phyloP scores from a whole-genome alignment of 1,140 invertebrate genomes.

The Drosophila busckii region DNA sequence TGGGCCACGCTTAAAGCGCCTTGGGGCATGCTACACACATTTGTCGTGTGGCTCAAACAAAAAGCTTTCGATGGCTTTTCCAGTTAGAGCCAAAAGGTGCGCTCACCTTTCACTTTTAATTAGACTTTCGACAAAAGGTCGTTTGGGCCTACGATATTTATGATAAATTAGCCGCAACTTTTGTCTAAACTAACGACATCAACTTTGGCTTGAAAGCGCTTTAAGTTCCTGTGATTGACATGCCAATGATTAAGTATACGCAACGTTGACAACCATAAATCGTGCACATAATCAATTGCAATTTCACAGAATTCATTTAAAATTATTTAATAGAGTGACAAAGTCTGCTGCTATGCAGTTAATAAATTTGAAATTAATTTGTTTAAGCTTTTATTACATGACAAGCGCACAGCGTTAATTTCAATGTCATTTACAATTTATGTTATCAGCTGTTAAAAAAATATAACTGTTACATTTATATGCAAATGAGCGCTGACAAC shows the following conservation, averaged over 20 bases:
- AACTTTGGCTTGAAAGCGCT: constrained; percentile 5
- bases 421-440: constrained; percentile 36
- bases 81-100: constrained; percentile 16
- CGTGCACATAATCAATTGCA: constrained; percentile 25
- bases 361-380: constrained; percentile 44
- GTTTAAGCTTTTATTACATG: constrained; percentile 45
- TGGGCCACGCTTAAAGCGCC: constrained; percentile 27
- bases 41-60: too few species aligned
- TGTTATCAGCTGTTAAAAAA: constrained; percentile 20
- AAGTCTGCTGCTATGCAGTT: constrained; percentile 16
- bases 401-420: constrained; percentile 6
- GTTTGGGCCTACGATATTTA: constrained; percentile 24
- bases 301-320: constrained; percentile 54
- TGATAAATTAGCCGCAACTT: constrained; percentile 30
- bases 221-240: constrained; percentile 11
- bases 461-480: background rate
- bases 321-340: constrained; percentile 23
- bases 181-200: constrained; percentile 5
- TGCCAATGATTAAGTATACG: constrained; percentile 43
- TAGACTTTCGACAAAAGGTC: constrained; percentile 38
- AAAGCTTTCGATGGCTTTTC: too few species aligned
- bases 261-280: too few species aligned
- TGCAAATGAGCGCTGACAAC: constrained; percentile 23
- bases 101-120: constrained; percentile 48
- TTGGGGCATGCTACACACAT: constrained; percentile 45